Evolutionary conservation across 2,888 invertebrate species (phyloP).

Genomic region (Macrophya annulata): DNA sequence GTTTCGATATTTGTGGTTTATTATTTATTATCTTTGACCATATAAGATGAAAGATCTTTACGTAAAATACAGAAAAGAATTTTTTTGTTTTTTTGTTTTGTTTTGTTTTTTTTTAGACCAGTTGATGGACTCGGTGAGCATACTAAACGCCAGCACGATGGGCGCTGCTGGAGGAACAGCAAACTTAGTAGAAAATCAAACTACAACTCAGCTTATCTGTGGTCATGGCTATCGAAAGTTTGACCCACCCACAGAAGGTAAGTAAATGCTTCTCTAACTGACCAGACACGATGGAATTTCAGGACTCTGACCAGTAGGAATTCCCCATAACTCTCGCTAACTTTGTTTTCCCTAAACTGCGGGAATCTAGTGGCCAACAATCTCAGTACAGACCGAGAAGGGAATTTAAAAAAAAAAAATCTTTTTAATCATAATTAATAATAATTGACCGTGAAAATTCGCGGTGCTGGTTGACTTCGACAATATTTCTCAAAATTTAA

Average conservation of each 20-base stretch:
- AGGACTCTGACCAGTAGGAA: neutral
- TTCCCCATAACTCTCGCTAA: neutral
- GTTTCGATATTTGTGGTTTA: neutral
- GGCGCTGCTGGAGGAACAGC: slow-evolving; percentile 53
- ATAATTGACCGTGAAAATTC: no score
- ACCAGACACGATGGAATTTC: neutral
- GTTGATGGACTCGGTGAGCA: slow-evolving; percentile 6
- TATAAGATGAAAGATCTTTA: neutral
- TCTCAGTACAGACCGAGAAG: neutral
- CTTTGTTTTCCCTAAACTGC: neutral
- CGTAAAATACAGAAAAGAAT: neutral
- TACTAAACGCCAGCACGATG: slow-evolving; percentile 37
- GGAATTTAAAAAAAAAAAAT: neutral
- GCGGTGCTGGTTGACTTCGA: neutral
- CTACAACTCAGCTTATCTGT: slow-evolving; percentile 69
- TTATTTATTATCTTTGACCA: neutral
- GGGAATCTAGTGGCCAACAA: neutral
- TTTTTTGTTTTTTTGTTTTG: no score
- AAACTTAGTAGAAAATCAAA: slow-evolving; percentile 64
- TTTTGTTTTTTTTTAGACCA: neutral
- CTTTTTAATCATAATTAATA: neutral
- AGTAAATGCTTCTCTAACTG: slow-evolving; percentile 50
- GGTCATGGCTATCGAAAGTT: slow-evolving; percentile 69
- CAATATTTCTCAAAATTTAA: neutral
- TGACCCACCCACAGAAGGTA: slow-evolving; percentile 70